Base-by-base conservation (phyloP, 2,888 invertebrate genomes). In the Morpho achilles region DNA sequence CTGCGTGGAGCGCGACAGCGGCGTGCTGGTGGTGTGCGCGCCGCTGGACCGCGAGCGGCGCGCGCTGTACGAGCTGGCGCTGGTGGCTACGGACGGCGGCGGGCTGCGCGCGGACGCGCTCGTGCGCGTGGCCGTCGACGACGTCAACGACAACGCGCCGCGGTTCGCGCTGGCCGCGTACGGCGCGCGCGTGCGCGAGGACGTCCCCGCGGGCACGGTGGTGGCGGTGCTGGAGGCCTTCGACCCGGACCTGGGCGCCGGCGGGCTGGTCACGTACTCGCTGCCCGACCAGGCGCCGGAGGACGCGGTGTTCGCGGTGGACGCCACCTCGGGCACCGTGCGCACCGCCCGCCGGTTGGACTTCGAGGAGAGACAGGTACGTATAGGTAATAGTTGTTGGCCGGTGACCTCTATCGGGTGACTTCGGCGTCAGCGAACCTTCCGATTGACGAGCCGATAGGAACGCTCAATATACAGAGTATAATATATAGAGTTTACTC, bases 81-180 rank as follows among this genome's bases (percentile, higher is more conserved):
- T 97, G 63, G 92, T 95, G 58, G 97, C 97, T 0, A 94, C 94
- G 8, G 97, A 97, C 82, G 94, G 94, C 69, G 94, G 95, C 58
- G 92, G 94, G 52, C 88, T 97, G 50, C 93, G 94, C 65, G 95
- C 97, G 0, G 96, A 97, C 70, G 97, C 97, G 3, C 82, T 95
- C 39, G 95, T 98, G 32, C 93, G 96, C 64, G 94, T 97, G 49
- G 92, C 93, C 42, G 94, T 97, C 7, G 96, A 96, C 73, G 98
- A 99, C 82, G 95, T 97, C 53, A 98, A 98, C 84, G 98, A 96
- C 83, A 96, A 96, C 78, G 92, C 95, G 2, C 98, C 98, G 0
- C 93, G 91, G 63, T 98, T 98, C 79, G 94, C 95, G 41, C 91
- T 96, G 50, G 82, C 93, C 39, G 93, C 93, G 64, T 97, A 96